These are phyloP conservation scores for Leptestheria dahalacensis DNA, from an alignment of 1,140 invertebrate genomes.

Conservation along the genomic window DNA sequence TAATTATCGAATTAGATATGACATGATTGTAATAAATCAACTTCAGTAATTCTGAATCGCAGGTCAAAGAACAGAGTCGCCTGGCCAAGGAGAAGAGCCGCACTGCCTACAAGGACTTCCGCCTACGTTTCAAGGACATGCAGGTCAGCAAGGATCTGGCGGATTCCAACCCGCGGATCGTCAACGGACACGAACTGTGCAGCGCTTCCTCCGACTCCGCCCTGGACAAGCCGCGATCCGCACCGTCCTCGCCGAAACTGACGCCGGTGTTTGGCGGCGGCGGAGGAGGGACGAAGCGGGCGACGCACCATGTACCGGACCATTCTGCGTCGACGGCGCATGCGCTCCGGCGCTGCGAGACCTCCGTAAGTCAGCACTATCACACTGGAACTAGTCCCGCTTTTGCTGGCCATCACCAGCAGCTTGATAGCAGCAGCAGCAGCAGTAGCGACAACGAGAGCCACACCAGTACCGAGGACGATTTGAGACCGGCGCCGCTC, in stretches of 20 bases:
- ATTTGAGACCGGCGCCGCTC: conserved; percentile 31
- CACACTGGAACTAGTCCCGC: not conserved
- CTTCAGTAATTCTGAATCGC: too few relatives aligned
- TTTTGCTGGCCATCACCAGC: conserved; percentile 27
- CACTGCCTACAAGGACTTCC: conserved; percentile 55
- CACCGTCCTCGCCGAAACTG: conserved; percentile 44
- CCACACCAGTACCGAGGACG: conserved; percentile 22
- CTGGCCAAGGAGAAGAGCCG: conserved; percentile 37
- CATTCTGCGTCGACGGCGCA: conserved; percentile 8
- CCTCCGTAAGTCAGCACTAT: conserved; percentile 3
- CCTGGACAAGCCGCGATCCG: conserved; percentile 37
- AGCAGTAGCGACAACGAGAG: conserved; percentile 31
- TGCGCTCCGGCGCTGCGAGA: conserved; percentile 6
- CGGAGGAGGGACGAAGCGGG: too few relatives aligned
- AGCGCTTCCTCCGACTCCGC: not conserved
- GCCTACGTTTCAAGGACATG: conserved; percentile 41
- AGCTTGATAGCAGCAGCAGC: conserved; percentile 27
- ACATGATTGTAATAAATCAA: too few relatives aligned
- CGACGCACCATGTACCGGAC: too few relatives aligned
- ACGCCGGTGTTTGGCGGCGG: too few relatives aligned
- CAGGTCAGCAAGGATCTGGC: conserved; percentile 31
- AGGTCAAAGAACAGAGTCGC: conserved; percentile 62
- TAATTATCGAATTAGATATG: too few relatives aligned
- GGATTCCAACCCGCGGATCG: conserved; percentile 15
- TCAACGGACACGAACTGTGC: not conserved